Base-by-base conservation (phyloP, 30 jellyfish, hydroid and myxozoan species). In the Nemopilema nomurai region DNA sequence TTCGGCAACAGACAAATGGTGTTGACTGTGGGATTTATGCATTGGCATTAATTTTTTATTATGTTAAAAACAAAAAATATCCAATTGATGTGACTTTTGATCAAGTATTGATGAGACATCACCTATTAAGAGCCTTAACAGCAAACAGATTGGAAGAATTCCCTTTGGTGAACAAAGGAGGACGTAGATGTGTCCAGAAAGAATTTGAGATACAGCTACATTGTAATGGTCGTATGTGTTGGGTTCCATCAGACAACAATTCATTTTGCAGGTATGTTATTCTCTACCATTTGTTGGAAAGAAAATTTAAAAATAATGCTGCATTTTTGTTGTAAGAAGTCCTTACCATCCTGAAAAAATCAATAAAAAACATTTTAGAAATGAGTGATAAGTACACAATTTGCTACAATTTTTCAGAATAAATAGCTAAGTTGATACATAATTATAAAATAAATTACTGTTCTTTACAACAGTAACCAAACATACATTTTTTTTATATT, bases 1-100 rank as follows among this genome's bases (percentile, higher is more conserved):
- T 78, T 62, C 88, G 57, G 74, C 88, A 78, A 63, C 67, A 78
- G 50, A 28, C 79, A 31, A 78, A 78, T 1, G 74, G 74, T 22
- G 68, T 62, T 57, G 88, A 78, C 79, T 78, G 88, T 62, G 66
- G 88, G 23, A 63, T 78, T 27, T 62, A 57, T 62, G 88, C 88
- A 19, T 51, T 78, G 57, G 79, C 88, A 18, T 78, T 78, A 17
- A n/a, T 50, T 16, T 32, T 0, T 22, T 63, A 78, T 28, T 75
- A 19, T 53, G 68, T 52, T 17, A 21, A 30, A 17, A 27, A 31
- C 24, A 31, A 32, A 75, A 75, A 52, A 18, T 75, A 30, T 51
- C 53, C 67, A 33, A 28, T 28, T 49, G 80, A 78, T n/a, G 79
- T 28, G 28, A 28, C 67, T 28, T 78, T 78, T 57, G 79, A 78